Evolutionary conservation across 1,140 invertebrate species (phyloP), one percentile per base, ranked within the genome.

Genomic region (Drosophila melanica): DNA sequence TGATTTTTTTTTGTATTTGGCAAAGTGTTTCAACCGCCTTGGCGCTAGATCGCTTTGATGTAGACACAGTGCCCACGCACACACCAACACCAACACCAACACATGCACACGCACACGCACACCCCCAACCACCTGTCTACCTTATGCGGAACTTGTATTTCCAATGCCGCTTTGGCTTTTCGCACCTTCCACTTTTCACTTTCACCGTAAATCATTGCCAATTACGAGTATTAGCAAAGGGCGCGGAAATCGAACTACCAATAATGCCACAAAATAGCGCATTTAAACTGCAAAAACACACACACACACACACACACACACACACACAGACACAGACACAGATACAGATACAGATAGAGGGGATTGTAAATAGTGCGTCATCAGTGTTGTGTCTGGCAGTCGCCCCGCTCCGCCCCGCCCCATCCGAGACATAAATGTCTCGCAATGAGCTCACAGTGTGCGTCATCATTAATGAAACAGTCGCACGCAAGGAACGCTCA

Each of bases 401-500:
- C n/a, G 14, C n/a, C 18, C 14, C 16, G 10, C 44, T 3, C 10
- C 18, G 12, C 18, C 27, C 23, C 6, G n/a, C 12, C n/a, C 45
- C 45, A 27, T 20, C 23, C 53, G 45, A 54, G 30, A 68, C 47
- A 35, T 27, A 67, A 59, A 59, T 72, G 65, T 55, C 66, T 75
- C 53, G 54, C 69, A 65, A 81, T 86, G 82, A 87, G 72, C 82
- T 87, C 82, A 86, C 82, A 65, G 73, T 69, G 72, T 85, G 81
- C 82, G 82, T 86, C 82, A 87, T 87, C 79, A 67, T 68, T 89
- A 73, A 73, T 84, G 80, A 86, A 71, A 64, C 57, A 64, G 33
- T 57, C 30, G 20, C 63, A 44, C 53, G 47, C 33, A 57, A 51
- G 20, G 57, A 75, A 69, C 30, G 14, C 14, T 14, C 9, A n/a